Base-by-base conservation (phyloP, 53 echinoderm and acorn worm species). In the Echinarachnius parma region DNA sequence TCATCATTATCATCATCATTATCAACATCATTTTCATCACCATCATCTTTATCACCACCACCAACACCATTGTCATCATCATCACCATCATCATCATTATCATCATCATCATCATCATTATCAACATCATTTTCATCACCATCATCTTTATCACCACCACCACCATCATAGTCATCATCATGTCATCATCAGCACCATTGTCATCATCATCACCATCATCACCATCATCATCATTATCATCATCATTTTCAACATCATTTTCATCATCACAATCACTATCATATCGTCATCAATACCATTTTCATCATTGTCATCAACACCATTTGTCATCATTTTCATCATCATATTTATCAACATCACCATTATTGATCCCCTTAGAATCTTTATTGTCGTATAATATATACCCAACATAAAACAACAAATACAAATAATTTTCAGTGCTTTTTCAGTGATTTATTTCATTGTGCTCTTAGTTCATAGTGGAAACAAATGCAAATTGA, bases 371-470 rank as follows among this genome's bases (percentile, higher is more conserved):
- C 7, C 39, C 39, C 39, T 39, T 39, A 13, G 7, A 39, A 39
- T 39, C 39, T 39, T 13, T 39, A 39, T 7, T 9, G 39, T 13
- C 13, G 39, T 39, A 13, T 39, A 39, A 39, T 9, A n/a, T n/a
- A 50, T 10, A 50, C 0, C n/a, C n/a, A 16, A 60, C 19, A 34
- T 3, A 4, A 34, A 24, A 30, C 42, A 23, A 65, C 31, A 48
- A 65, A 63, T 13, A 1, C 29, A 0, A 29, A 28, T 65, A 45
- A 0, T 28, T 28, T 46, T 16, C 8, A 45, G 48, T 65, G 65
- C 65, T 65, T 65, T 65, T 46, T 46, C 46, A 26, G 26, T 65
- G 65, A 65, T 65, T 65, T 44, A n/a, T n/a, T n/a, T n/a, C n/a
- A n/a, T n/a, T n/a, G n/a, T n/a, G n/a, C n/a, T n/a, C n/a, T n/a